Evolutionary conservation across 1,140 invertebrate species (phyloP), one percentile per base, ranked within the genome.

Genomic region (Drosophila oshimai): DNA sequence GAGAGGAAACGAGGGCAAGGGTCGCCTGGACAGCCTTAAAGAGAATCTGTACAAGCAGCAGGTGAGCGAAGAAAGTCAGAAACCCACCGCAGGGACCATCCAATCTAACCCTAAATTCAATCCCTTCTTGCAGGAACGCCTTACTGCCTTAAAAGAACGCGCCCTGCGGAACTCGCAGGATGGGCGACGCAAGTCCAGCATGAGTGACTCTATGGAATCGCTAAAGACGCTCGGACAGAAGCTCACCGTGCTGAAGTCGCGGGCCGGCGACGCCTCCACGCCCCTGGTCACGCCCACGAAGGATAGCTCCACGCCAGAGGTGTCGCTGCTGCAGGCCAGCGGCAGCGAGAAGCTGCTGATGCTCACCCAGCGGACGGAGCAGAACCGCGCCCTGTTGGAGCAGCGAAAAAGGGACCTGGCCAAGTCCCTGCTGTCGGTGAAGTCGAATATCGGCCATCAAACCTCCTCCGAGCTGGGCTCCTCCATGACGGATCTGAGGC

Each of bases 301-400:
- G 74, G 90, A 91, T 67, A 28, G 9, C 1, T 7, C 17, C 5
- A 12, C 44, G 0, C 13, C 37, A 15, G 34, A 68, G 6, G n/a
- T 22, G 3, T 37, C 34, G 1, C 31, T 47, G 1, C 31, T 54
- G n/a, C 78, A 57, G 5, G 17, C 67, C 0, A 80, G 87, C 41
- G 91, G 91, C 44, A 92, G 81, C 70, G 92, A 92, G 61, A 93
- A 92, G 69, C 81, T 93, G 10, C 88, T 90, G 69, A 87, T 93
- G 54, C 58, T 93, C 3, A 90, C 92, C 9, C 91, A 92, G 58
- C 92, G 93, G 74, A 67, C 93, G 15, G 92, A 93, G 70, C 89
- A 93, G 73, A 93, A 92, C 72, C 91, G 92, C 13, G 86, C 81
- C 5, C 88, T 84, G 6, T 26, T 84, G 3, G 80, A 86, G 44